Evolutionary conservation across 2,888 invertebrate genomes (phyloP).

Genomic region (Doris montereyensis): DNA sequence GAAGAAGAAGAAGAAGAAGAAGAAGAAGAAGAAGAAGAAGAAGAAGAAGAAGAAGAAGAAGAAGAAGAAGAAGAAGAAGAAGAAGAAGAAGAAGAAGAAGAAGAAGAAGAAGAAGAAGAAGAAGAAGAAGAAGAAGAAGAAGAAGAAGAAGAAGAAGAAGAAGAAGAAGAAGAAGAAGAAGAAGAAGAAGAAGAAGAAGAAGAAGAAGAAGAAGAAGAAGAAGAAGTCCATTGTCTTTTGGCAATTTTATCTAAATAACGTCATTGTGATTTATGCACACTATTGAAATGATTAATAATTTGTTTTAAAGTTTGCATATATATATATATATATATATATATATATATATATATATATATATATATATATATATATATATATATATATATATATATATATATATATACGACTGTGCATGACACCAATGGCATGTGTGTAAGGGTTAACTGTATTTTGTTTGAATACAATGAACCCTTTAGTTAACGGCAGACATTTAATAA

Average conservation of each 20-base stretch:
- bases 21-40: background rate
- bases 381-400: background rate
- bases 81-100: conserved; percentile 13
- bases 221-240: background rate
- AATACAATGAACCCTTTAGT: no score
- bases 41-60: background rate
- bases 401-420: background rate
- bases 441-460: no score
- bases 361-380: background rate
- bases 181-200: conserved; percentile 23
- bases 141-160: conserved; percentile 15
- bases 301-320: no score
- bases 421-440: no score
- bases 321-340: background rate
- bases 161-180: conserved; percentile 23
- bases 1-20: conserved; percentile 7
- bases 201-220: conserved; percentile 8
- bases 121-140: conserved; percentile 16
- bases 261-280: no score
- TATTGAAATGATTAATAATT: no score
- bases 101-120: conserved; percentile 18
- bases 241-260: no score
- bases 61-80: background rate
- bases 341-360: background rate
- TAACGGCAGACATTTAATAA: no score